Evolutionary conservation across 2,113 vertebrate genomes (phyloP).

Genomic region (Vireo altiloquus): DNA sequence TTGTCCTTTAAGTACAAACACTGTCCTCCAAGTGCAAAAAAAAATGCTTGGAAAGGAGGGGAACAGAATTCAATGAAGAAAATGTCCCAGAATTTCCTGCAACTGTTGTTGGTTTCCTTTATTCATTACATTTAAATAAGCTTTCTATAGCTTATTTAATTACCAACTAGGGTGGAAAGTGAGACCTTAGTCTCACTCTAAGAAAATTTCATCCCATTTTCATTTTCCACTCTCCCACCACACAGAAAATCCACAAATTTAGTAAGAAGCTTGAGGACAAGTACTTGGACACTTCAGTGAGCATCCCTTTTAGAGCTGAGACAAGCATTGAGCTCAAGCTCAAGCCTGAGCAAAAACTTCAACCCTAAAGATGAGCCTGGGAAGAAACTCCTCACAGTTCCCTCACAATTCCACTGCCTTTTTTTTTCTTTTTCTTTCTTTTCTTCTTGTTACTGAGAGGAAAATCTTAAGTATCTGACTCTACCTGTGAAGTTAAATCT

Average conservation of each 20-base stretch:
- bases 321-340: background rate
- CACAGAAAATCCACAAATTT: background rate
- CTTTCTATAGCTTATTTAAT: background rate
- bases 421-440: background rate
- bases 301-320: background rate
- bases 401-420: background rate
- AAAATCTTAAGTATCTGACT: background rate
- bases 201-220: background rate
- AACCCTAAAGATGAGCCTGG: background rate
- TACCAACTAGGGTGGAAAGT: background rate
- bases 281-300: background rate
- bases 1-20: background rate
- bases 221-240: background rate
- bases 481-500: background rate
- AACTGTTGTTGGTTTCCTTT: background rate
- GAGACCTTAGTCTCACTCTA: background rate
- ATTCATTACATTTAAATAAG: background rate
- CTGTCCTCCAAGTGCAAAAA: background rate
- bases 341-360: background rate
- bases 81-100: constrained; percentile 2
- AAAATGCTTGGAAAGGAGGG: background rate
- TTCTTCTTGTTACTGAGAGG: background rate
- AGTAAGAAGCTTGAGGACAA: background rate
- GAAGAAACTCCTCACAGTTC: background rate
- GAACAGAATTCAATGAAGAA: background rate